A percentile compares a stretch with the other conserved stretches of the same genome.
These are phyloP conservation scores for Orthosia cruda DNA, from an alignment of 2,888 invertebrate genomes.

Conservation along the genomic window DNA sequence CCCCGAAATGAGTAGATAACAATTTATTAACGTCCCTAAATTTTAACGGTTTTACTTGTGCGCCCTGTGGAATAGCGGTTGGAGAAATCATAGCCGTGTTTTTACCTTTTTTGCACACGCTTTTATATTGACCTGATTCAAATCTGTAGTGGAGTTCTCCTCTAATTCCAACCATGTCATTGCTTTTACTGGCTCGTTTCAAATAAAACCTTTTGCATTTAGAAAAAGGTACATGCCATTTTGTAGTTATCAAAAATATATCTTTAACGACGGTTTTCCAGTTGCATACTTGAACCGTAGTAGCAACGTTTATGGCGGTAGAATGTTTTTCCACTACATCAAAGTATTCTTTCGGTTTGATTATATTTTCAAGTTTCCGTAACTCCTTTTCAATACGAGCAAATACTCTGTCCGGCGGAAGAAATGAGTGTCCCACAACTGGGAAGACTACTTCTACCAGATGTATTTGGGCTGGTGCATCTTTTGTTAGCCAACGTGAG, in stretches of 20 bases:
- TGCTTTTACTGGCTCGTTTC: constrained; percentile 49
- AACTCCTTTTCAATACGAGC: constrained; percentile 44
- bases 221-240: constrained; percentile 59
- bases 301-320: constrained; percentile 45
- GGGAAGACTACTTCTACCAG: constrained; percentile 40
- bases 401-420: constrained; percentile 47
- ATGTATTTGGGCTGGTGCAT: constrained; percentile 26
- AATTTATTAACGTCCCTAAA: constrained; percentile 45
- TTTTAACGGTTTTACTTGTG: constrained; percentile 16
- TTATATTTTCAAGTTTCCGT: constrained; percentile 39
- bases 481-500: constrained; percentile 19
- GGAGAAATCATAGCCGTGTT: constrained; percentile 31
- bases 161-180: constrained; percentile 46
- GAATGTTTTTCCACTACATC: constrained; percentile 45
- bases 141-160: constrained; percentile 51
- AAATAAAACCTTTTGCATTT: constrained; percentile 64
- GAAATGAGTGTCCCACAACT: constrained; percentile 50
- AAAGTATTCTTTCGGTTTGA: constrained; percentile 43
- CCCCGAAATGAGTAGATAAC: constrained; percentile 38
- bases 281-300: constrained; percentile 41
- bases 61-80: constrained; percentile 25
- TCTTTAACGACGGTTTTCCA: constrained; percentile 47
- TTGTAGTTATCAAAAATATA: constrained; percentile 41
- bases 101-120: constrained; percentile 47
- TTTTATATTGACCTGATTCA: constrained; percentile 56